Evolutionary conservation across 2,888 invertebrate genomes (phyloP).

Genomic region (Empis stercorea): DNA sequence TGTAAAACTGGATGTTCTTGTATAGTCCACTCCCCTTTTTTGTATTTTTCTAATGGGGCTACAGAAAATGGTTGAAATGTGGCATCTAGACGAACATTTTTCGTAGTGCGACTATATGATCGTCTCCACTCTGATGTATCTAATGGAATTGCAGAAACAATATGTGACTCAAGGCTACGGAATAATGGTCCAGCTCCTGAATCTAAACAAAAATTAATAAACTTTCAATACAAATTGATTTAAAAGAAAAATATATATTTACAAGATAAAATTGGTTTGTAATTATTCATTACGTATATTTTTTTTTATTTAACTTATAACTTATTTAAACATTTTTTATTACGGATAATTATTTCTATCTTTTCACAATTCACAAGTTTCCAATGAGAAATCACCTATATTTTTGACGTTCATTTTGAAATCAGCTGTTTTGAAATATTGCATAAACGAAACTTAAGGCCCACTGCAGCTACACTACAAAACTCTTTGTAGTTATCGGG

Average conservation of each 20-base stretch:
- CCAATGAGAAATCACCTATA: too few species aligned
- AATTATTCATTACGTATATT: constrained; percentile 23
- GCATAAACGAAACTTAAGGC: too few species aligned
- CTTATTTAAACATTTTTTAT: too few species aligned
- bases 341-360: too few species aligned
- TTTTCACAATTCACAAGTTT: too few species aligned
- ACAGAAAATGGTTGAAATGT: constrained; percentile 69
- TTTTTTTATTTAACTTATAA: not conserved
- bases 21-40: constrained; percentile 61
- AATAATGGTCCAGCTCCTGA: constrained; percentile 77
- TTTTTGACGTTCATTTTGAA: too few species aligned
- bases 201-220: constrained; percentile 39
- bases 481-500: too few species aligned
- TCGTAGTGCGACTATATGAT: constrained; percentile 74
- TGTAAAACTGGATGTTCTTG: constrained; percentile 84
- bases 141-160: constrained; percentile 67
- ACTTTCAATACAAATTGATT: not conserved
- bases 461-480: too few species aligned
- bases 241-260: constrained; percentile 10
- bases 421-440: too few species aligned
- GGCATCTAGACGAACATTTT: constrained; percentile 71
- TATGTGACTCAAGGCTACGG: constrained; percentile 62
- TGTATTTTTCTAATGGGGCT: constrained; percentile 49
- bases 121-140: constrained; percentile 88
- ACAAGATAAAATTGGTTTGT: constrained; percentile 33